Percentiles rank a stretch among this genome's conserved stretches.
phyloP scores from a whole-genome alignment of 2,888 invertebrate genomes.

The Oscheius sp. region DNA sequence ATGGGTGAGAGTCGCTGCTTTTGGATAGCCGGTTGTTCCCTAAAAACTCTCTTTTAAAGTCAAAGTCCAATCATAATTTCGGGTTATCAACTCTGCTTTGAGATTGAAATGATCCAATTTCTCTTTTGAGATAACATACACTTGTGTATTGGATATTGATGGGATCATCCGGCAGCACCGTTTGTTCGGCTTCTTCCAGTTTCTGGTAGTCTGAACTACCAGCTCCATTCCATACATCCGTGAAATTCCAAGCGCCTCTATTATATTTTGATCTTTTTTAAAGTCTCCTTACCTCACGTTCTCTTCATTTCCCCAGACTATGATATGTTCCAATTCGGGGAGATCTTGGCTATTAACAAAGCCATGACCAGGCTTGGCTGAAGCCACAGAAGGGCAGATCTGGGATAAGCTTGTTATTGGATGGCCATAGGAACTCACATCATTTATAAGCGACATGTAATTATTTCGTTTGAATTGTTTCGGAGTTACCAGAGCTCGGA shows the following conservation, averaged over 20 bases:
- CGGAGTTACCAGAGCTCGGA: constrained; percentile 78
- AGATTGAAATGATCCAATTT: not conserved
- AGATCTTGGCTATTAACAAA: constrained; percentile 1
- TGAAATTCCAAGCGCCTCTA: constrained; percentile 72
- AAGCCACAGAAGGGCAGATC: constrained; percentile 18
- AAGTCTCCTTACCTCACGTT: constrained; percentile 11
- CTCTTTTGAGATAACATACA: constrained; percentile 10
- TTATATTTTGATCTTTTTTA: not conserved
- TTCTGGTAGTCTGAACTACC: constrained; percentile 63
- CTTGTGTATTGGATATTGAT: constrained; percentile 76
- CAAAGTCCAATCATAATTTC: not conserved
- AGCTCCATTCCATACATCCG: constrained; percentile 72
- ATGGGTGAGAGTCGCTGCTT: constrained; percentile 78
- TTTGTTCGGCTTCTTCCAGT: constrained; percentile 73
- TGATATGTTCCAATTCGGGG: constrained; percentile 25
- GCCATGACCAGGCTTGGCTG: constrained; percentile 11
- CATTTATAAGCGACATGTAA: constrained; percentile 71
- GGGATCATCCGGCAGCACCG: constrained; percentile 78
- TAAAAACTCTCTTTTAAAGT: not conserved
- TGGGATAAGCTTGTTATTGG: not conserved
- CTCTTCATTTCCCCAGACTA: constrained; percentile 25
- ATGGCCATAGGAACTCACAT: constrained; percentile 28
- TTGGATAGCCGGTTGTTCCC: constrained; percentile 76
- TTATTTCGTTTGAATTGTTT: constrained; percentile 77
- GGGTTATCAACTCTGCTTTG: not conserved